phyloP scores from a whole-genome alignment of 2,888 invertebrate species.

The Eurytoma californica region DNA sequence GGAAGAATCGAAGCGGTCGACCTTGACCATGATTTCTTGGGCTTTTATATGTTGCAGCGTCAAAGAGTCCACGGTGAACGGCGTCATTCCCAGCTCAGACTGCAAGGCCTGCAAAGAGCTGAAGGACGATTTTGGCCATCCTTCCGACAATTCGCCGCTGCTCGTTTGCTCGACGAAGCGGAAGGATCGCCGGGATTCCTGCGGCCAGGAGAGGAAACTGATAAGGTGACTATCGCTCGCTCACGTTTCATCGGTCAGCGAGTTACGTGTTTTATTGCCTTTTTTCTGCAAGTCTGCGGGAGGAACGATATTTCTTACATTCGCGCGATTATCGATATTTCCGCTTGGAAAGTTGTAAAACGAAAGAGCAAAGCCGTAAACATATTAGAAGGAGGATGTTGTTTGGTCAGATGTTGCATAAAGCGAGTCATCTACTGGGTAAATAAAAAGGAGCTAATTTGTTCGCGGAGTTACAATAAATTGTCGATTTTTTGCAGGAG shows the following conservation, averaged over 20 bases:
- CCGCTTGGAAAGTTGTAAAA: too few relatives aligned
- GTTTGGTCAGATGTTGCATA: too few relatives aligned
- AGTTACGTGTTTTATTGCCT: too few relatives aligned
- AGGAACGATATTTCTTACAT: too few relatives aligned
- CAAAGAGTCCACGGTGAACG: constrained; percentile 68
- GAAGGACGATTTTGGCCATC: constrained; percentile 74
- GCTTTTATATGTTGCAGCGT: constrained; percentile 62
- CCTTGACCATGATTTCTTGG: constrained; percentile 44
- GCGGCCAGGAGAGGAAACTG: constrained; percentile 73
- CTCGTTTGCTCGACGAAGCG: constrained; percentile 77
- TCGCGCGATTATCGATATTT: too few relatives aligned
- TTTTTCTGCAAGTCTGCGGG: too few relatives aligned
- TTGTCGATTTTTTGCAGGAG: constrained; percentile 61
- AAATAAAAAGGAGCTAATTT: too few relatives aligned
- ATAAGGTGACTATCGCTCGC: constrained; percentile 64
- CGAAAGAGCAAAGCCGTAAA: too few relatives aligned
- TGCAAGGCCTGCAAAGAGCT: constrained; percentile 69
- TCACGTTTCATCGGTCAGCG: too few relatives aligned
- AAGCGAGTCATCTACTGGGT: too few relatives aligned
- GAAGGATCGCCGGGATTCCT: constrained; percentile 80
- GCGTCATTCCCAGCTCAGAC: constrained; percentile 66
- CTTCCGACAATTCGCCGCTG: constrained; percentile 76
- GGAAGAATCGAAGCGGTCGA: constrained; percentile 5
- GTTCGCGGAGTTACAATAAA: too few relatives aligned
- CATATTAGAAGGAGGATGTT: too few relatives aligned